These are phyloP conservation scores for Mesitornis unicolor DNA, from an alignment of 2,113 vertebrate species.

Conservation along the genomic window DNA sequence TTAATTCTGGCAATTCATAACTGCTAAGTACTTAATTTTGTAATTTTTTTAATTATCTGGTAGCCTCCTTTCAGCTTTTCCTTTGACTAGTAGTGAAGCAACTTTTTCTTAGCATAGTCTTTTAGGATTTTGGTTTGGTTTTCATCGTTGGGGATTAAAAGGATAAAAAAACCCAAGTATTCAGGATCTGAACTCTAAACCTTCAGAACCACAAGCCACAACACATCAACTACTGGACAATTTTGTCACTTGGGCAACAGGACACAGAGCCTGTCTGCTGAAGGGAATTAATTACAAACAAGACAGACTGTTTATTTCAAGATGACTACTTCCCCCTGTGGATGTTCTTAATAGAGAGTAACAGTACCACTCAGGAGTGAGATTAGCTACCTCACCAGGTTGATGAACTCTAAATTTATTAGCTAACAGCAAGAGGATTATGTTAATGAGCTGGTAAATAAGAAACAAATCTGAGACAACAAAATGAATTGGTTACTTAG, in stretches of 20 bases:
- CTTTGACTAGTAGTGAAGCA: not conserved
- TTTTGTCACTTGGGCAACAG: not conserved
- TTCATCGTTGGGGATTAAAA: constrained; percentile 12
- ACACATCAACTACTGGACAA: not conserved
- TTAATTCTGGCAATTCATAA: not conserved
- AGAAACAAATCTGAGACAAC: not conserved
- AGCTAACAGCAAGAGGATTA: not conserved
- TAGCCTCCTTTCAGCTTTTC: not conserved
- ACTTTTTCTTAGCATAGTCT: not conserved
- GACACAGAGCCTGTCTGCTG: not conserved
- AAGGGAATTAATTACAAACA: constrained; percentile 11
- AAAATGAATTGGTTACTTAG: not conserved
- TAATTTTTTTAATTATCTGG: not conserved
- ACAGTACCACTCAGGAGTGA: not conserved
- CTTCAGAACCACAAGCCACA: constrained; percentile 35
- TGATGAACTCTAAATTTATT: not conserved
- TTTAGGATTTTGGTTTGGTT: constrained; percentile 12
- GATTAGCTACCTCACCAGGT: not conserved
- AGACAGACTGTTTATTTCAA: not conserved
- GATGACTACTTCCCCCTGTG: not conserved
- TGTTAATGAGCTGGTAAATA: not conserved
- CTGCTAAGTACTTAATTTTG: not conserved
- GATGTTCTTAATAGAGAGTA: not conserved
- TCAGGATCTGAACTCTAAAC: not conserved
- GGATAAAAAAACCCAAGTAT: not conserved